Evolutionary conservation across 2,888 invertebrate species (phyloP), one percentile per base, ranked within the genome.

Genomic region (Zygaena filipendulae): DNA sequence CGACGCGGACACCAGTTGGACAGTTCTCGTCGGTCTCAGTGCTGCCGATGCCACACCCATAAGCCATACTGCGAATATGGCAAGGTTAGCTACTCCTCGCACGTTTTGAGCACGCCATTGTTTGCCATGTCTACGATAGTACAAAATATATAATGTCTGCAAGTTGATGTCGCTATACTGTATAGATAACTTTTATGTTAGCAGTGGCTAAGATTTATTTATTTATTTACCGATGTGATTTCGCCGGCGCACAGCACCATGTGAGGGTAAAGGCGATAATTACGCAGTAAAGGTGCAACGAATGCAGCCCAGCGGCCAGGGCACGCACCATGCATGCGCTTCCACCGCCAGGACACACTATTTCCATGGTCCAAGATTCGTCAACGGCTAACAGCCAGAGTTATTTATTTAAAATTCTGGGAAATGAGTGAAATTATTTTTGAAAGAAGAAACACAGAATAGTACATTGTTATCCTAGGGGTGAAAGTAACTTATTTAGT

Each of bases 221-320:
- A n/a, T n/a, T n/a, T n/a, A n/a, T n/a, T n/a, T n/a, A n/a, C n/a
- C n/a, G n/a, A n/a, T n/a, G n/a, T n/a, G n/a, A n/a, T n/a, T n/a
- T n/a, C n/a, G n/a, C n/a, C 7, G 56, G 50, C 3, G 61, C 56
- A 39, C 72, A 77, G 56, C 74, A 74, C 43, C 62, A 72, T 38
- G 75, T 59, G 36, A 75, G 63, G 3, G 64, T 71, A 3, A 71
- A 63, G 23, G 67, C 59, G 36, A 75, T 56, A 35, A 62, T 50
- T 13, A 71, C 71, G 49, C 75, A 79, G 61, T 79, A 75, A 13
- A 77, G 59, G 38, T 75, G 74, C 40, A 77, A 48, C 9, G 62
- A 55, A 42, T 79, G 75, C 42, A 79, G 53, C 26, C 71, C 66
- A 2, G 66, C 74, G 4, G 58, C 43, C 33, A 77, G 49, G 25